Evolutionary conservation across 2,888 invertebrate species (phyloP).

Genomic region (Chloroclysta siterata): DNA sequence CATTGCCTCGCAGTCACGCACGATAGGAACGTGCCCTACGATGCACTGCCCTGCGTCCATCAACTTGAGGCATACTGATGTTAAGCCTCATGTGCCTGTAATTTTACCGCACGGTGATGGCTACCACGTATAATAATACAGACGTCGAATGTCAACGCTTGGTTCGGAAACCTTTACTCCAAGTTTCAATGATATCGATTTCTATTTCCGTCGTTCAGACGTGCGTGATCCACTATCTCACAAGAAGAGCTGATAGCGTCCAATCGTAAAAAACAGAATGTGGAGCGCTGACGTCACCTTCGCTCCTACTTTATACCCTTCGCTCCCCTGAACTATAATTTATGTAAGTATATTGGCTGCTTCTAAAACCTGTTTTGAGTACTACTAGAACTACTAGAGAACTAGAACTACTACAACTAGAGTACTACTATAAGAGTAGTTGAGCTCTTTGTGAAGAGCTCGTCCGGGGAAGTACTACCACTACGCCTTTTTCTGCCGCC

Average conservation of each 20-base stretch:
- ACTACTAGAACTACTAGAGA: background rate
- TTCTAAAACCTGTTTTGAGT: background rate
- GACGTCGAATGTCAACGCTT: background rate
- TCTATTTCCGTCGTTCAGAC: constrained; percentile 54
- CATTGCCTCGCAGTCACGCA: no score
- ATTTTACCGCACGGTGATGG: no score
- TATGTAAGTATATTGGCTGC: background rate
- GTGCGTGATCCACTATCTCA: constrained; percentile 77
- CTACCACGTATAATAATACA: no score
- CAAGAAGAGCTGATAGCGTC: constrained; percentile 71
- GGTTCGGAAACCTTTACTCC: background rate
- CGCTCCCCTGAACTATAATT: background rate
- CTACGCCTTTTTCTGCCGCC: no score
- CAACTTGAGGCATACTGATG: no score
- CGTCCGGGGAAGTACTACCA: no score
- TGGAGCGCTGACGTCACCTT: constrained; percentile 72
- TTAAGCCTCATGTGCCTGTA: no score
- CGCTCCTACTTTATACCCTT: constrained; percentile 52
- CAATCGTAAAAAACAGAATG: constrained; percentile 75
- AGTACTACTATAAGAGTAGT: no score
- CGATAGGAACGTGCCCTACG: no score
- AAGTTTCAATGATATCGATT: constrained; percentile 18
- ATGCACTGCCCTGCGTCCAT: no score
- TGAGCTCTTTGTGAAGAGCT: no score
- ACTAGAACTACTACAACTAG: no score